phyloP scores from a whole-genome alignment of 2,888 invertebrate genomes.

The Leptinotarsa juncta region DNA sequence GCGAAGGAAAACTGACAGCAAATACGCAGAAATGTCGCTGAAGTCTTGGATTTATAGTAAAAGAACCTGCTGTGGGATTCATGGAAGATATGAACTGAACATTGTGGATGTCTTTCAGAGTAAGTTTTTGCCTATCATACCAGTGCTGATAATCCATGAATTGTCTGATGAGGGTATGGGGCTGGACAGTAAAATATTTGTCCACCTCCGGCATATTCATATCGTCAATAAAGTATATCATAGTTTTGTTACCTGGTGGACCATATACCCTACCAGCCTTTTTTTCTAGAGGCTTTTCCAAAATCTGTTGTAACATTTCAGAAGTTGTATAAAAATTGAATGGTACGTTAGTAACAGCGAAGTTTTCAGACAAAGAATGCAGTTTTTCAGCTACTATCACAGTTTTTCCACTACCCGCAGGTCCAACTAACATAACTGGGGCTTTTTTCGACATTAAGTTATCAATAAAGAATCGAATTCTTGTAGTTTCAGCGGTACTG shows the following conservation, averaged over 20 bases:
- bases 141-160: slow-evolving; percentile 95
- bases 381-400: slow-evolving; percentile 91
- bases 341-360: slow-evolving; percentile 87
- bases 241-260: slow-evolving; percentile 90
- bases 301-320: slow-evolving; percentile 86
- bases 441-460: slow-evolving; percentile 80
- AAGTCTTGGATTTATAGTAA: slow-evolving; percentile 90
- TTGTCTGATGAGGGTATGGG: slow-evolving; percentile 92
- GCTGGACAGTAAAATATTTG: slow-evolving; percentile 93
- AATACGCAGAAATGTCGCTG: slow-evolving; percentile 91
- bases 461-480: slow-evolving; percentile 87
- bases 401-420: slow-evolving; percentile 91
- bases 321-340: slow-evolving; percentile 97
- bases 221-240: slow-evolving; percentile 95
- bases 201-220: slow-evolving; percentile 98
- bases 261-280: slow-evolving; percentile 95
- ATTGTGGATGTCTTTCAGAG: slow-evolving; percentile 90
- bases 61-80: slow-evolving; percentile 97
- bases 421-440: slow-evolving; percentile 92
- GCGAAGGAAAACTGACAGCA: slow-evolving; percentile 87
- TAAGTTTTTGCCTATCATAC: slow-evolving; percentile 90
- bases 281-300: slow-evolving; percentile 94
- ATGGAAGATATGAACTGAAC: slow-evolving; percentile 95
- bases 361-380: slow-evolving; percentile 78
- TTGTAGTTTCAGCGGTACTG: slow-evolving; percentile 89